Percentiles rank a stretch among this genome's conserved stretches.
These are phyloP conservation scores for Crepidodera aurea DNA, from an alignment of 2,888 invertebrate species.

Conservation along the genomic window DNA sequence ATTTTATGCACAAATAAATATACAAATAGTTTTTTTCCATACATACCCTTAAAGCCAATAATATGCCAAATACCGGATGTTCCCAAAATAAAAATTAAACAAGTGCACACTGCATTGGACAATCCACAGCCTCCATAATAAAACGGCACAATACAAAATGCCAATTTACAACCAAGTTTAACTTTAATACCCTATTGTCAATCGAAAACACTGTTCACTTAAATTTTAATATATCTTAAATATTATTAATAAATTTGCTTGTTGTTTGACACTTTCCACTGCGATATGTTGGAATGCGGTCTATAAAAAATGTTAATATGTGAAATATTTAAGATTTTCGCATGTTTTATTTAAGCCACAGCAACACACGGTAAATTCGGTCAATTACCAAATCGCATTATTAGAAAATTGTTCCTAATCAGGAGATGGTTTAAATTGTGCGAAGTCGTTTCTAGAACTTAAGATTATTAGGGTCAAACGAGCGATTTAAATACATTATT, in stretches of 20 bases:
- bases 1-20: too few species aligned
- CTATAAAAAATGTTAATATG: background rate
- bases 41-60: too few species aligned
- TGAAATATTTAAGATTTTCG: background rate
- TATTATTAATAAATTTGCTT: conserved; percentile 1
- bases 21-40: too few species aligned
- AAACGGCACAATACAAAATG: background rate
- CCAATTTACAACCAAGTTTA: background rate
- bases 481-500: background rate
- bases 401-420: conserved; percentile 11
- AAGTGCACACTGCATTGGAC: background rate
- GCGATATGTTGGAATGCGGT: too few species aligned
- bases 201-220: conserved; percentile 12
- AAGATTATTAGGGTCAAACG: background rate
- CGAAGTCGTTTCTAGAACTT: background rate
- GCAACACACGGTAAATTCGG: background rate
- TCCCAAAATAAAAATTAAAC: too few species aligned
- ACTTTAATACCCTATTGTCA: conserved; percentile 9
- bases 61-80: too few species aligned
- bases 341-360: conserved; percentile 1
- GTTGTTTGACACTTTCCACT: background rate
- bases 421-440: background rate
- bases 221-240: background rate
- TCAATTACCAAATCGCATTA: conserved; percentile 4
- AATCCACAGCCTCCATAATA: background rate